A percentile compares a stretch with the other conserved stretches of the same genome.
phyloP scores from a whole-genome alignment of 2,888 invertebrate genomes.

The Pachycephus smyrnensis region DNA sequence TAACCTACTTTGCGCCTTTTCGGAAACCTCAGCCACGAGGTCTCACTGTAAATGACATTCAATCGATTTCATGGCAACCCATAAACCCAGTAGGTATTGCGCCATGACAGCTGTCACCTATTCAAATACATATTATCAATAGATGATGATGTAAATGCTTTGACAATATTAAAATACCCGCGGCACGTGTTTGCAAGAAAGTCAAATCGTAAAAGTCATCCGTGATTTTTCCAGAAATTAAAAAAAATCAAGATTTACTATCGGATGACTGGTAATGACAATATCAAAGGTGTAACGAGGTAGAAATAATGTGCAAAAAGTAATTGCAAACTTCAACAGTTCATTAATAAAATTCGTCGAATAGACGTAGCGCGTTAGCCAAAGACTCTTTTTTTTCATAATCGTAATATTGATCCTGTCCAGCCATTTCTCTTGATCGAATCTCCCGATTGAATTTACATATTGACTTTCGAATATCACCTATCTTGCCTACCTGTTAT shows the following conservation, averaged over 20 bases:
- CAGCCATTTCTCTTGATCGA: constrained; percentile 11
- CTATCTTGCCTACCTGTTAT: constrained; percentile 12
- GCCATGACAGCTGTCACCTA: not conserved
- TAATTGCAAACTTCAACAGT: not conserved
- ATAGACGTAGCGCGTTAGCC: not conserved
- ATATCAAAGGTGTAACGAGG: not conserved
- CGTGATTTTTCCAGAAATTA: not conserved
- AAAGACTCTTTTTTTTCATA: not conserved
- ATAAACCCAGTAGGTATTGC: not conserved
- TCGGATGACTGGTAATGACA: too few species aligned
- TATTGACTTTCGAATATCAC: constrained; percentile 22
- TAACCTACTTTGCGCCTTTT: not conserved
- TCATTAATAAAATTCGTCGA: not conserved
- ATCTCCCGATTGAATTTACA: constrained; percentile 13
- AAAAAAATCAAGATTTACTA: not conserved
- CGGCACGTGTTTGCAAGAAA: not conserved
- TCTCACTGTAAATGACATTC: not conserved
- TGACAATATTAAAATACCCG: not conserved
- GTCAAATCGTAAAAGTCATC: not conserved
- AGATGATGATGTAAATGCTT: not conserved
- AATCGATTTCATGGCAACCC: not conserved
- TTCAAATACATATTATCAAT: not conserved
- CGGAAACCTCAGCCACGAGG: not conserved
- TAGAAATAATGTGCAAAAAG: not conserved
- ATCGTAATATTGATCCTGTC: not conserved